Percentiles rank a stretch among this genome's conserved stretches.
phyloP scores from a whole-genome alignment of 2,888 invertebrate species.

The Apodemia hepburni region DNA sequence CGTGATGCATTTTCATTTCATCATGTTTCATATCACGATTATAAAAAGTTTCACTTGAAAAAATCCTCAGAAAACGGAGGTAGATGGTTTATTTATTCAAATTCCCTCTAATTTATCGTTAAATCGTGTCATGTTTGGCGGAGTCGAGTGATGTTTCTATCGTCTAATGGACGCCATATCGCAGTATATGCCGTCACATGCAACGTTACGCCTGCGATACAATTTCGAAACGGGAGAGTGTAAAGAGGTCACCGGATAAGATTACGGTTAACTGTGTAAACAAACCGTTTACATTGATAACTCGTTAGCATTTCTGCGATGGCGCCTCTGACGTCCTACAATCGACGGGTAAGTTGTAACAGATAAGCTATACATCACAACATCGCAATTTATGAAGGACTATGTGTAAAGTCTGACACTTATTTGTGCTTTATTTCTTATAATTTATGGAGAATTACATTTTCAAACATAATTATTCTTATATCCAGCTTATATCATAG shows the following conservation, averaged over 20 bases:
- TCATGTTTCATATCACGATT: too few species aligned
- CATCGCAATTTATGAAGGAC: slow-evolving; percentile 4
- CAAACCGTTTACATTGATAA: slow-evolving; percentile 51
- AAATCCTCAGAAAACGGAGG: too few species aligned
- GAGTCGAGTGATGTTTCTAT: not conserved
- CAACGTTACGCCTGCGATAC: slow-evolving; percentile 45
- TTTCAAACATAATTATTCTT: too few species aligned
- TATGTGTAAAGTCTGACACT: not conserved
- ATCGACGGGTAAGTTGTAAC: slow-evolving; percentile 39
- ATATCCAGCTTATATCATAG: too few species aligned
- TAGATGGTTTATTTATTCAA: not conserved
- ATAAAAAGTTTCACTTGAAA: too few species aligned
- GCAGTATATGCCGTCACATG: not conserved
- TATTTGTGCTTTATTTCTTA: too few species aligned
- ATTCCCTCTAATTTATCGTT: not conserved
- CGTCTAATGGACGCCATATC: slow-evolving; percentile 21
- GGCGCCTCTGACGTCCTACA: slow-evolving; percentile 36
- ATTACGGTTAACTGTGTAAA: slow-evolving; percentile 78
- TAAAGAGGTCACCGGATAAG: slow-evolving; percentile 79
- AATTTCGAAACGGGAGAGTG: slow-evolving; percentile 76
- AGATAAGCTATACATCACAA: not conserved
- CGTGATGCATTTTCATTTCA: too few species aligned
- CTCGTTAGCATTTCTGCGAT: slow-evolving; percentile 7
- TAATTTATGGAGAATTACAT: too few species aligned
- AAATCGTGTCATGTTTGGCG: not conserved